Evolutionary conservation across 2,888 invertebrate species (phyloP).

Genomic region (Meiosimyza platycephala): DNA sequence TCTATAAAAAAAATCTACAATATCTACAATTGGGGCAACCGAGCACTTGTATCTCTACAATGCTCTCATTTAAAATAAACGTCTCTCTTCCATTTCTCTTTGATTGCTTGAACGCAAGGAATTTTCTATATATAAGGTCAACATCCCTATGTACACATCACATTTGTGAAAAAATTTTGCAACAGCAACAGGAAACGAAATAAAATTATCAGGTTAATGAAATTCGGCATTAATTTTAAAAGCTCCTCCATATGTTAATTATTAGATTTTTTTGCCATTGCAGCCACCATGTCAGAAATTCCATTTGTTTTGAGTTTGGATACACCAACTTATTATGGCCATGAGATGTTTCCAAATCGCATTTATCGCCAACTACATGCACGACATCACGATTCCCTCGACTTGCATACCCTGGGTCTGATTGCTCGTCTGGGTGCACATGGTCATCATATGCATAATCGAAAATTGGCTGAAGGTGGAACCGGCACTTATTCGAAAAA

Average conservation of each 20-base stretch:
- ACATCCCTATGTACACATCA: slow-evolving; percentile 1
- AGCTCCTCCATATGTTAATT: too few species aligned
- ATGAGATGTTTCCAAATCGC: slow-evolving; percentile 60
- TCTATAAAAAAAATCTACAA: too few species aligned
- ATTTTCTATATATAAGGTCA: not conserved
- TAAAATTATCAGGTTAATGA: too few species aligned
- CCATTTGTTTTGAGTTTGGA: slow-evolving; percentile 62
- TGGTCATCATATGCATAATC: slow-evolving; percentile 52
- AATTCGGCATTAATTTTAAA: too few species aligned
- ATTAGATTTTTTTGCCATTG: too few species aligned
- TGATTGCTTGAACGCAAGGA: too few species aligned
- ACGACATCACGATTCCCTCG: slow-evolving; percentile 55
- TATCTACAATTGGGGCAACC: too few species aligned
- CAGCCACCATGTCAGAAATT: slow-evolving; percentile 54
- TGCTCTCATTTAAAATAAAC: too few species aligned
- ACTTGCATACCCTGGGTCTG: slow-evolving; percentile 58
- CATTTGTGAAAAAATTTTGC: slow-evolving; percentile 18
- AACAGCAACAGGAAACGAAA: not conserved
- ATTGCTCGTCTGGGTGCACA: slow-evolving; percentile 59
- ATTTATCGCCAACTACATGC: slow-evolving; percentile 58
- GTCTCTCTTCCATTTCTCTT: too few species aligned
- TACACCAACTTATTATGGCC: slow-evolving; percentile 59
- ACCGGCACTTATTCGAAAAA: slow-evolving; percentile 44
- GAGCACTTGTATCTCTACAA: too few species aligned
- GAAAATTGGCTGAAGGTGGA: slow-evolving; percentile 50